Base-by-base conservation (phyloP, 2,797 vertebrate species). In the Diceros bicornis region DNA sequence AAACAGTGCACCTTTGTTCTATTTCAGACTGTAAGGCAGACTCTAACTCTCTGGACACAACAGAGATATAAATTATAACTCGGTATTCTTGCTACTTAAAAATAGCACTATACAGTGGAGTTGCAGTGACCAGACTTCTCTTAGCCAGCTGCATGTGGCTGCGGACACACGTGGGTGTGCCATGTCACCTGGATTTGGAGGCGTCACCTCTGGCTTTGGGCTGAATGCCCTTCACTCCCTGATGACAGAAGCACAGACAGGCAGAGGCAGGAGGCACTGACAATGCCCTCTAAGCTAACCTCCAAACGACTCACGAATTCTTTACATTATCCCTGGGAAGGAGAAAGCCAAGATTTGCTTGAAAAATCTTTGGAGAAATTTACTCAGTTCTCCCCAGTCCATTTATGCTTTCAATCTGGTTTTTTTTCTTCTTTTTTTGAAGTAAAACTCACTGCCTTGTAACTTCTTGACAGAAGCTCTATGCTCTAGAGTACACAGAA, bases 401-500 rank as follows among this genome's bases (percentile, higher is more conserved):
- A n/a, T 83, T 84, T 89, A 86, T 74, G 27, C 34, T 93, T 96
- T 96, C 87, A 75, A 41, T 92, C 83, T n/a, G 7, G 9, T 81
- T 18, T 74, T 37, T 84, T 37, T 44, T 47, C 50, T 14, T 23
- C 8, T 94, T 95, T 88, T 78, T 68, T 83, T 94, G 85, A 97
- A 89, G 61, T 92, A 90, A 95, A 96, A 78, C 41, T 90, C 77
- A 89, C 71, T 52, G 94, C 21, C 68, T 86, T 25, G 27, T 81
- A 93, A 89, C 81, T 95, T 79, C 85, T 87, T 96, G 85, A 88
- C 77, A 95, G 94, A 59, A 62, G 34, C 57, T 61, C 27, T 94
- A 21, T 77, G 93, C 66, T 95, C 91, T 89, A 69, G 91, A 95
- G 91, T 85, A 62, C 71, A 88, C 62, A 93, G 94, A n/a, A 77